Percentiles rank a stretch among this genome's conserved stretches.
Conservation (phyloP, 2,888 invertebrate species). For the Sipha maydis region DNA sequence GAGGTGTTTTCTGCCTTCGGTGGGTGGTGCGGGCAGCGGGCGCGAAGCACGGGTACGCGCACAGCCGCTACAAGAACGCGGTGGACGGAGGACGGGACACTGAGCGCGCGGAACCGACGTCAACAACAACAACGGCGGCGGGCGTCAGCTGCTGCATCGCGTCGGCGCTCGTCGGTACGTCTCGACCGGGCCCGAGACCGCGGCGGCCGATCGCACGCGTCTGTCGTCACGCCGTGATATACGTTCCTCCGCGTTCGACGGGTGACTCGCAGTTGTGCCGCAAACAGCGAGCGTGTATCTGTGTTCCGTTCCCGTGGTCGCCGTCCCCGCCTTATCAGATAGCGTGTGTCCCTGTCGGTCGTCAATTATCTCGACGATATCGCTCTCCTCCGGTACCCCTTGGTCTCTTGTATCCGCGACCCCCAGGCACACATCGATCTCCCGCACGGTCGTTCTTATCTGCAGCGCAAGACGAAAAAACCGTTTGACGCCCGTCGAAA, state of each 20-base stretch:
- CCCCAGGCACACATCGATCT: neutral
- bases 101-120: neutral
- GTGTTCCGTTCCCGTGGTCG: neutral
- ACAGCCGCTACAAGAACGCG: neutral
- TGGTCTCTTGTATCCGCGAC: too few relatives aligned
- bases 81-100: neutral
- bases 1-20: neutral
- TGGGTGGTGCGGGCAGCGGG: neutral
- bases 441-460: too few relatives aligned
- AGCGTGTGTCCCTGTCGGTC: neutral
- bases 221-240: neutral
- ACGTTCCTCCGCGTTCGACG: neutral
- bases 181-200: neutral
- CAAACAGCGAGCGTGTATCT: neutral
- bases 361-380: too few relatives aligned
- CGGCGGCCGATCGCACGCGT: neutral
- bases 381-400: neutral
- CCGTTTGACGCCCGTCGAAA: slow-evolving; percentile 6
- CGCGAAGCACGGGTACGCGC: neutral
- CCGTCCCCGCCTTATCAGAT: neutral
- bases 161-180: neutral
- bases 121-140: neutral
- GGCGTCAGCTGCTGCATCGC: neutral
- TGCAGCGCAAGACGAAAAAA: too few relatives aligned
- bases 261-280: neutral